Percentiles rank a stretch among this genome's conserved stretches.
These are phyloP conservation scores for Channa argus DNA, from an alignment of 2,113 vertebrate species.

Conservation along the genomic window DNA sequence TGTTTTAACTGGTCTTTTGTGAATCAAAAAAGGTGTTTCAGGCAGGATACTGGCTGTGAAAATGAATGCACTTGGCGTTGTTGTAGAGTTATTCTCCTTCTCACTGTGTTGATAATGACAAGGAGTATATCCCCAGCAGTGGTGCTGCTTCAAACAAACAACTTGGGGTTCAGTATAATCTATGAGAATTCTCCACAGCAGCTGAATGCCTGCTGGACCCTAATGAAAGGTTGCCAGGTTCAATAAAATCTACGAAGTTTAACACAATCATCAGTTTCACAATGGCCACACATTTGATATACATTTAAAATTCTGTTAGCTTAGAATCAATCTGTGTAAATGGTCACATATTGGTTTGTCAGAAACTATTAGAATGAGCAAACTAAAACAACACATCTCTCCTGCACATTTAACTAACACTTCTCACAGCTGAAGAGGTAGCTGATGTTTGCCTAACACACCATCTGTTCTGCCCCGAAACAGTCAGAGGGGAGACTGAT, in stretches of 20 bases:
- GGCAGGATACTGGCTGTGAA: slow-evolving; percentile 5
- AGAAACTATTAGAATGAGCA: slow-evolving; percentile 17
- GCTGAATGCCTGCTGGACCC: slow-evolving; percentile 13
- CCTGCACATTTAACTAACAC: slow-evolving; percentile 54
- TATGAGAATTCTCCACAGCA: slow-evolving; percentile 10
- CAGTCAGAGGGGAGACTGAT: slow-evolving; percentile 9
- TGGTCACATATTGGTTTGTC: slow-evolving; percentile 38
- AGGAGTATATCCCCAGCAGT: not conserved
- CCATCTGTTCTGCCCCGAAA: slow-evolving; percentile 49
- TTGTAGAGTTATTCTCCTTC: slow-evolving; percentile 26
- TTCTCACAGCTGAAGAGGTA: slow-evolving; percentile 50
- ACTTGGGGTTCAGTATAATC: slow-evolving; percentile 20
- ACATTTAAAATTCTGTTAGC: slow-evolving; percentile 6
- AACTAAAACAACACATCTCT: slow-evolving; percentile 31
- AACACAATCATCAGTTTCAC: too few species aligned
- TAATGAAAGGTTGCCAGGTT: not conserved
- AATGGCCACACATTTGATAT: too few species aligned
- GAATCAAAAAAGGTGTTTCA: slow-evolving; percentile 22
- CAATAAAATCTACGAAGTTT: too few species aligned
- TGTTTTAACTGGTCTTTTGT: slow-evolving; percentile 16
- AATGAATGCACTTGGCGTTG: slow-evolving; percentile 5
- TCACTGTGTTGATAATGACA: slow-evolving; percentile 16
- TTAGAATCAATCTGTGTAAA: slow-evolving; percentile 39
- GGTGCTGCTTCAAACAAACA: slow-evolving; percentile 34
- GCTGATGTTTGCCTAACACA: slow-evolving; percentile 10